These are phyloP conservation scores for Callipepla californica DNA, from an alignment of 2,113 vertebrate genomes.

Conservation along the genomic window DNA sequence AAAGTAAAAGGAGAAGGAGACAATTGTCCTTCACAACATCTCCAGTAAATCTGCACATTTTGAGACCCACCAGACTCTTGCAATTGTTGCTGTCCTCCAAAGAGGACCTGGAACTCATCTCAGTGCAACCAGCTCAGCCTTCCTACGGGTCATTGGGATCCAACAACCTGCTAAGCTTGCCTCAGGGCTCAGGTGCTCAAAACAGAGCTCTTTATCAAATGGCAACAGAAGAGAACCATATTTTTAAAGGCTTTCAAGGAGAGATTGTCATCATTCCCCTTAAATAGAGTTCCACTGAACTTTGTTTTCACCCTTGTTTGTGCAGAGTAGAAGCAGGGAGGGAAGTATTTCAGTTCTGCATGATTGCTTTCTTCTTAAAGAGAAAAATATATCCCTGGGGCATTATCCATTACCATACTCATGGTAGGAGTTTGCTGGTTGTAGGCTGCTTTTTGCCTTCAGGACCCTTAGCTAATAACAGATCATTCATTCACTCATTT, in stretches of 20 bases:
- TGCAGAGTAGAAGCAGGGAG: neutral
- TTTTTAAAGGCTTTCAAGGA: neutral
- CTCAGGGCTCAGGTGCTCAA: rapidly evolving
- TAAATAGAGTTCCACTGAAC: neutral
- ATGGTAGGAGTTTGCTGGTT: neutral
- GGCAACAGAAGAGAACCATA: neutral
- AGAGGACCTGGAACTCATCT: neutral
- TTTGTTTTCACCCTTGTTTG: neutral
- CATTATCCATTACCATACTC: neutral
- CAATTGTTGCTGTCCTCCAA: neutral
- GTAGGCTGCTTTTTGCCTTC: neutral
- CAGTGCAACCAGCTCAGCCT: no score
- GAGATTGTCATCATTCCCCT: neutral
- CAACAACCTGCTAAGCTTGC: neutral
- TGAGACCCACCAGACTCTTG: neutral
- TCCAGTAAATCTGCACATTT: neutral
- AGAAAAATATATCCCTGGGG: neutral
- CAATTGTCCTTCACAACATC: neutral
- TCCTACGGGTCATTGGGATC: neutral
- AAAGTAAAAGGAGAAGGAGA: neutral
- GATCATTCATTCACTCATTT: neutral
- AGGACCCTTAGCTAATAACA: neutral
- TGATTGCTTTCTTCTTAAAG: conserved; percentile 1
- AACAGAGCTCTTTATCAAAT: neutral
- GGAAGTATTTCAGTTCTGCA: neutral